Base-by-base conservation (phyloP, 2,113 vertebrate genomes). In the Todiramphus chloris region DNA sequence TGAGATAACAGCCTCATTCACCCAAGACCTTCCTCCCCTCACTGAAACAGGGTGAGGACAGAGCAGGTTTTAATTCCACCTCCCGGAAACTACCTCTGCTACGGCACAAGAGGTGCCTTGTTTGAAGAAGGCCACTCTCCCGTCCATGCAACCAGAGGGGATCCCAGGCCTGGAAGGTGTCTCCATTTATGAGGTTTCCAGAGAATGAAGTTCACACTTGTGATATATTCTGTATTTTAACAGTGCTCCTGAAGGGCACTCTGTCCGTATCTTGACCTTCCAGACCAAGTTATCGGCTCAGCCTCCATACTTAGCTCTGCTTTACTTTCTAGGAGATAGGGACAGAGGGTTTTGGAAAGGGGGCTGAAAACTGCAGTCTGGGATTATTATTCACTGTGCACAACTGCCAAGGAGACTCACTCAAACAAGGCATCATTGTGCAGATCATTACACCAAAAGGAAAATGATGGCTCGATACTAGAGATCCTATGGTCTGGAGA, bases 91-190 rank as follows among this genome's bases (percentile, higher is more conserved):
- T 4, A 24, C 18, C 37, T 66, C 79, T 88, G 25, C 75, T n/a
- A 35, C 10, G 27, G 23, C n/a, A 53, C 14, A 39, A 73, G 85
- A 83, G 19, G 37, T 18, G 16, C 11, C 41, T 33, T 4, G 4
- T 33, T 55, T 51, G 31, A 51, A 82, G 24, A 37, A 28, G 13
- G 62, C 17, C 23, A 56, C 14, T 62, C 25, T 59, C 24, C 11
- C 16, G 18, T 76, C 11, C 37, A 9, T 0, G 0, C 53, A 74
- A 12, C 10, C 50, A 48, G 31, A 13, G 3, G 13, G 33, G n/a
- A 80, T 28, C 37, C 10, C 43, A 46, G 59, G 28, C 33, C 41
- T 62, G 41, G 56, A 46, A 67, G 86, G 41, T 3, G 13, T 16
- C 50, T 24, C 31, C 7, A 18, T 51, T 75, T 50, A 48, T 3